Percentiles rank a stretch among this genome's conserved stretches.
phyloP scores from a whole-genome alignment of 2,888 invertebrate species.

The Xestia rhomboidea region DNA sequence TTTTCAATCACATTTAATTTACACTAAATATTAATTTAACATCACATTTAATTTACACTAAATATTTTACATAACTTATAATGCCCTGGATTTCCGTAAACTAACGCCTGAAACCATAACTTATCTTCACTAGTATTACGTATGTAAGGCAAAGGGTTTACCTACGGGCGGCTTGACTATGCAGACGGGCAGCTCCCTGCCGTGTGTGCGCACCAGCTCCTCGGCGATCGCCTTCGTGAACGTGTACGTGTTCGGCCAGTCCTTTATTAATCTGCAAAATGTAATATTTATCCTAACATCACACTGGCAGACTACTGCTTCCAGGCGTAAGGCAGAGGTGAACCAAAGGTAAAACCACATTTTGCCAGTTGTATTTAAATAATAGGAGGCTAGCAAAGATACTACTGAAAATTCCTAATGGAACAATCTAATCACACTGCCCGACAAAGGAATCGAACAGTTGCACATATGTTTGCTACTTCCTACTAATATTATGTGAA shows the following conservation, averaged over 20 bases:
- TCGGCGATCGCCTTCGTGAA: conserved; percentile 42
- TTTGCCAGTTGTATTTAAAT: too few relatives aligned
- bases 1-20: too few relatives aligned
- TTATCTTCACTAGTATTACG: too few relatives aligned
- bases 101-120: too few relatives aligned
- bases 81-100: too few relatives aligned
- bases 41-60: too few relatives aligned
- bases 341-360: background rate
- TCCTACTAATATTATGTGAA: too few relatives aligned
- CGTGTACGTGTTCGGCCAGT: conserved; percentile 54
- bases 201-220: conserved; percentile 51
- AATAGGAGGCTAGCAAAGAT: background rate
- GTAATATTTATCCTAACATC: background rate
- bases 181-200: conserved; percentile 44
- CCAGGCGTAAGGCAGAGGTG: background rate
- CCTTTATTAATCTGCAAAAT: conserved; percentile 76
- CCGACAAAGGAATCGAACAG: background rate
- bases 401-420: background rate
- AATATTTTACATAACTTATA: too few relatives aligned
- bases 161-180: conserved; percentile 48
- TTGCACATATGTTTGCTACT: background rate
- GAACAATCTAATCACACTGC: background rate
- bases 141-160: conserved; percentile 25
- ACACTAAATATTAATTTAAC: too few relatives aligned
- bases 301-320: background rate